phyloP scores from a whole-genome alignment of 2,888 invertebrate genomes.

The Hypena proboscidalis region DNA sequence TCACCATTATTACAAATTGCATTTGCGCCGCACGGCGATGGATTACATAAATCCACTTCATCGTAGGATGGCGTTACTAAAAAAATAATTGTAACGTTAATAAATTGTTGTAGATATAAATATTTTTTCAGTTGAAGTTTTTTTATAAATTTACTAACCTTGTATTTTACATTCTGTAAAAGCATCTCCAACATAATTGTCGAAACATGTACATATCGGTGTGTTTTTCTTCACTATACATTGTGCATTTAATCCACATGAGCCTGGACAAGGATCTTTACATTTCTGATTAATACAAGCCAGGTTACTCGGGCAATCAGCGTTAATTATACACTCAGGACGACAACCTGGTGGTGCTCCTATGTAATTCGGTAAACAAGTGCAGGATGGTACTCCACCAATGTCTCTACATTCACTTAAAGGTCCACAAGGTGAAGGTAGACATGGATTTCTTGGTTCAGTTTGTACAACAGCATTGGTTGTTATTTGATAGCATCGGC shows the following conservation, averaged over 20 bases:
- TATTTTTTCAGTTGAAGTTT: too few relatives aligned
- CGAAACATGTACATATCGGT: constrained; percentile 90
- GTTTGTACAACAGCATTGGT: constrained; percentile 44
- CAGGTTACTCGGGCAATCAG: constrained; percentile 90
- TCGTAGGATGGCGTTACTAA: constrained; percentile 56
- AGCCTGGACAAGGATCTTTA: constrained; percentile 92
- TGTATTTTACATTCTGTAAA: constrained; percentile 86
- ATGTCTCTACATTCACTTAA: constrained; percentile 88
- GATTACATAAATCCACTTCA: constrained; percentile 85
- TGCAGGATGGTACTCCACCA: constrained; percentile 87
- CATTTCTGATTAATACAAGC: constrained; percentile 92
- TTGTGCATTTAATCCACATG: constrained; percentile 88
- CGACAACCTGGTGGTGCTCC: constrained; percentile 90
- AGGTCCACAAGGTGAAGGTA: constrained; percentile 88
- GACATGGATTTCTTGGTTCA: constrained; percentile 82
- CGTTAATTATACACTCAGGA: constrained; percentile 89
- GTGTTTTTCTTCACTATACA: constrained; percentile 89
- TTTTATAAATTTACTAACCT: constrained; percentile 75
- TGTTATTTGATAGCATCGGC: constrained; percentile 79
- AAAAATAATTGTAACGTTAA: constrained; percentile 30
- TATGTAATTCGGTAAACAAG: constrained; percentile 87
- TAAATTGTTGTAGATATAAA: too few relatives aligned
- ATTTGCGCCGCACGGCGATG: constrained; percentile 88
- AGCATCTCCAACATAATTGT: constrained; percentile 90
- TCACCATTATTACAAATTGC: constrained; percentile 84